Base-by-base conservation (phyloP, 2,888 invertebrate species). In the Allygus modestus region DNA sequence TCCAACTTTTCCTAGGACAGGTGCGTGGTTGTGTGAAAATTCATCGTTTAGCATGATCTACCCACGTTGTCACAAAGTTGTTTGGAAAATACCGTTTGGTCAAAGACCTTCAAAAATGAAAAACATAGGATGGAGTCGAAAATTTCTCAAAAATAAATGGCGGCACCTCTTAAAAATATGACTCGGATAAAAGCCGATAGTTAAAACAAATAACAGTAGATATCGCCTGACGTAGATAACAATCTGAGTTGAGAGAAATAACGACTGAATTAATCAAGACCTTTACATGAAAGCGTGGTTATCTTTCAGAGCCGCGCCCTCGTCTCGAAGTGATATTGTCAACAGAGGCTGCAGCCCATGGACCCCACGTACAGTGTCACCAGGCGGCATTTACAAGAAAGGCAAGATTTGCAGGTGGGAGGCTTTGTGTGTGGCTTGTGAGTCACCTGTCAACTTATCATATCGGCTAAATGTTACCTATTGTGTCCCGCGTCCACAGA, bases 391-490 rank as follows among this genome's bases (percentile, higher is more conserved):
- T 65, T 31, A 65, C 65, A 26, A 65, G 65, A 28, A 65, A 65
- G 65, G 65, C 54, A 46, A 37, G 37, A 9, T 23, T 28, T 31
- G 28, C 28, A 28, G n/a, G n/a, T 65, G 54, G 54, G 20, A 54
- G 54, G 20, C 54, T 20, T 54, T 54, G 54, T 54, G 20, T 9
- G 23, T 17, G 46, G 46, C 15, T 2, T 54, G 23, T 58, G 65
- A 65, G 15, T 65, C 65, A 65, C 65, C 12, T 28, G 65, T 65
- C 65, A 28, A 31, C 65, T 31, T 65, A 65, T 65, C 65, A 20
- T 23, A 54, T 54, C 23, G 20, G 20, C 54, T 54, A 54, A 54
- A 54, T 54, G 54, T 15, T 54, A 54, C 54, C 1, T 58, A 12
- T 28, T 15, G 0, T 31, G 65, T 65, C 26, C 31, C 15, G 28